Evolutionary conservation across 2,797 vertebrate species (phyloP).

Genomic region (Anabacerthia variegaticeps): DNA sequence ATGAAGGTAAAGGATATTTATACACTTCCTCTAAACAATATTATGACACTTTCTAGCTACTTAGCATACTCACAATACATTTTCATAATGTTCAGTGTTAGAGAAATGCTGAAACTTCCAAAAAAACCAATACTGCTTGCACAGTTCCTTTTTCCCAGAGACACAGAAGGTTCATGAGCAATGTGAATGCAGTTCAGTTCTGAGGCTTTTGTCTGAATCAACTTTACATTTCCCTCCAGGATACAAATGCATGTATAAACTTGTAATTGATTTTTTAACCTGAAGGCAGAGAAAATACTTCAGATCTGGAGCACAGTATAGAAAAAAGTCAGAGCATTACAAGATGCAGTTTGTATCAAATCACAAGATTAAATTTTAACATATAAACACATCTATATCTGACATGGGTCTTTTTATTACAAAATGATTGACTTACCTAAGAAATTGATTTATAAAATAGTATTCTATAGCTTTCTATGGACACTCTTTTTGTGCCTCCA

Average conservation of each 20-base stretch:
- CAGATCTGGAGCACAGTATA: neutral
- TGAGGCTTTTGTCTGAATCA: neutral
- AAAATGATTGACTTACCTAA: neutral
- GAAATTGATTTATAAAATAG: neutral
- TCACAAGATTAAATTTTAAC: neutral
- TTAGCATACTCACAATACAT: neutral
- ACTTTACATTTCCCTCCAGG: neutral
- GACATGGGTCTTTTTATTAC: neutral
- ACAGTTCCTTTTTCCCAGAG: neutral
- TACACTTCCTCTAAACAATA: neutral
- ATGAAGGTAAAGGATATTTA: neutral
- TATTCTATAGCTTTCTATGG: neutral
- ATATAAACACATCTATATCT: neutral
- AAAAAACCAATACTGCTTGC: neutral
- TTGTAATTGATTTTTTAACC: neutral
- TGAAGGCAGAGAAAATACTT: neutral
- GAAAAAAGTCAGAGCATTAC: neutral
- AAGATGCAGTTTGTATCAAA: neutral
- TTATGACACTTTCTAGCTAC: neutral
- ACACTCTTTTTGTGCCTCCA: neutral
- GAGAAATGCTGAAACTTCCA: neutral
- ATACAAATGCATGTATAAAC: neutral
- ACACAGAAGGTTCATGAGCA: neutral
- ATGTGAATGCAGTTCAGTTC: neutral
- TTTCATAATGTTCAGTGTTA: neutral